Conservation (phyloP, 1,140 invertebrate genomes). For the Pectinophora gossypiella region DNA sequence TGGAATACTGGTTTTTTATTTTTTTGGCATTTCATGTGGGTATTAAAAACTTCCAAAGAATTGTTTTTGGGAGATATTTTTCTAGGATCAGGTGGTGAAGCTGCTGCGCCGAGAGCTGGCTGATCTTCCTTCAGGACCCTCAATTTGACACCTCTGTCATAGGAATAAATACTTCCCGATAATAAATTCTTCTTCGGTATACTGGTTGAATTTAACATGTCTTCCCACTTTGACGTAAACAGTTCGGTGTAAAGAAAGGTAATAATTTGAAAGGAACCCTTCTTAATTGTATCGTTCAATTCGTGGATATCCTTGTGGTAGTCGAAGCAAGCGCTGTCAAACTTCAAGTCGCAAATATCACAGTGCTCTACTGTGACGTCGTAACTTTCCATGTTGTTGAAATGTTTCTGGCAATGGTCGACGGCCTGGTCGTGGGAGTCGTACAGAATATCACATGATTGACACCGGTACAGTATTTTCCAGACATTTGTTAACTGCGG, state of each 20-base stretch:
- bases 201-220: conserved; percentile 1
- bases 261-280: conserved; percentile 13
- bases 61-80: no score
- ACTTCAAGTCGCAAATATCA: conserved; percentile 15
- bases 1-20: no score
- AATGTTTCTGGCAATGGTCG: conserved; percentile 21
- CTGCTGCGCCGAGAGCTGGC: conserved; percentile 5
- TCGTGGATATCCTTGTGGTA: conserved; percentile 13
- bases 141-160: conserved; percentile 10
- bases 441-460: conserved; percentile 10
- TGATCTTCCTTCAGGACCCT: neutral
- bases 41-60: no score
- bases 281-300: neutral
- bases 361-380: conserved; percentile 9
- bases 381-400: conserved; percentile 10
- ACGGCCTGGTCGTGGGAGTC: conserved; percentile 20
- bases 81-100: no score
- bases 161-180: conserved; percentile 14
- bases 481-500: conserved; percentile 9
- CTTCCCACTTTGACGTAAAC: conserved; percentile 14
- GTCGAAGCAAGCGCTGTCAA: conserved; percentile 10
- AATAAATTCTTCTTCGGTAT: conserved; percentile 9
- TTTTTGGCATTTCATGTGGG: no score
- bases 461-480: conserved; percentile 22
- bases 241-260: conserved; percentile 10